Conservation (phyloP, 1,140 invertebrate species). For the Atta cephalotes region DNA sequence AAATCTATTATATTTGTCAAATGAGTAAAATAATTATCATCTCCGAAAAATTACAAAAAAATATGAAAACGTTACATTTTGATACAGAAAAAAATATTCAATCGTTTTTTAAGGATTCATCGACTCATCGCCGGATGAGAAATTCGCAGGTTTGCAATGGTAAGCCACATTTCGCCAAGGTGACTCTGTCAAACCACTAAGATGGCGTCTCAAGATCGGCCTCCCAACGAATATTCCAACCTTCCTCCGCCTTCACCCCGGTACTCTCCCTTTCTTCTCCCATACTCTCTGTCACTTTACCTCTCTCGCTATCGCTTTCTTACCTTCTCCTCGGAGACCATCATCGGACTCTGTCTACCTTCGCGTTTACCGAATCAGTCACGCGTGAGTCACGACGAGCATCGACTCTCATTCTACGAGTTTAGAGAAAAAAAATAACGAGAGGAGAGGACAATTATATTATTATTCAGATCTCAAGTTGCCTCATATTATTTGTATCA, state of each 20-base stretch:
- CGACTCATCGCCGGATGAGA: neutral
- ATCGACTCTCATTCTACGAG: constrained; percentile 61
- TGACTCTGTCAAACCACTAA: constrained; percentile 65
- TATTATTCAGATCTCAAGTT: neutral
- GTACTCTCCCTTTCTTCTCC: constrained; percentile 30
- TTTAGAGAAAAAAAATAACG: neutral
- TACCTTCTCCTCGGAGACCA: constrained; percentile 52
- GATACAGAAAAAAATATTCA: neutral
- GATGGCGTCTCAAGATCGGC: constrained; percentile 70
- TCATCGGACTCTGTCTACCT: constrained; percentile 45
- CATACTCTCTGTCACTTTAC: constrained; percentile 54
- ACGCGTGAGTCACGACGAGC: constrained; percentile 76
- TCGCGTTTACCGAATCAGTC: constrained; percentile 75
- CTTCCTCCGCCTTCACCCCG: constrained; percentile 38
- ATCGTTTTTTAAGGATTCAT: neutral
- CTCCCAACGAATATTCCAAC: constrained; percentile 57
- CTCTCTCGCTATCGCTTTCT: constrained; percentile 48
- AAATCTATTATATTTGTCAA: neutral
- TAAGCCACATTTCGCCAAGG: constrained; percentile 69
- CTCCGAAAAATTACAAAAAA: neutral
- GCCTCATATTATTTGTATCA: neutral
- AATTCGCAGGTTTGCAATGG: constrained; percentile 61
- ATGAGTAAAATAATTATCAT: neutral
- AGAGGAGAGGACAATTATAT: constrained; percentile 12
- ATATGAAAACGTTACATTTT: neutral